Conservation (phyloP, 2,888 invertebrate genomes). For the Eudemis profundana region DNA sequence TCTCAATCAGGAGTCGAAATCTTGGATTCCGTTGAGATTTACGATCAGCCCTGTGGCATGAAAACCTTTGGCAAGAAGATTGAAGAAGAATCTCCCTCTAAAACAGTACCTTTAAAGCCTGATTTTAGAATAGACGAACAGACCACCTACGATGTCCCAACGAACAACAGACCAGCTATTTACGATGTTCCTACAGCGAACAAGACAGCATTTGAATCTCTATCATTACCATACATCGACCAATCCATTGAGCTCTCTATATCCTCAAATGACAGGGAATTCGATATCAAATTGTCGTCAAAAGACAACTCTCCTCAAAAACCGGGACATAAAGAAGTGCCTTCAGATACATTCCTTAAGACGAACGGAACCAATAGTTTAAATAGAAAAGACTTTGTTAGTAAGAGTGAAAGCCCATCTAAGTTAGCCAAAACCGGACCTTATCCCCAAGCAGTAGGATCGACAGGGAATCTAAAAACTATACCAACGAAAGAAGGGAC, state of each 20-base stretch:
- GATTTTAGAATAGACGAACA: constrained; percentile 73
- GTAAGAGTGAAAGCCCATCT: constrained; percentile 60
- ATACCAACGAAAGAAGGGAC: constrained; percentile 75
- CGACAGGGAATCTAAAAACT: constrained; percentile 77
- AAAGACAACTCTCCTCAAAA: constrained; percentile 75
- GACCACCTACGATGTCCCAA: constrained; percentile 78
- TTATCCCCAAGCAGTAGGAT: constrained; percentile 73
- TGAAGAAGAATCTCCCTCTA: constrained; percentile 61
- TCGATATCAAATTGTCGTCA: constrained; percentile 76
- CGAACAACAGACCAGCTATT: constrained; percentile 76
- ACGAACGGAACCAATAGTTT: constrained; percentile 70
- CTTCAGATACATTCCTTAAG: constrained; percentile 69
- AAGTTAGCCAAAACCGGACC: constrained; percentile 70
- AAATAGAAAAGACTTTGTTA: constrained; percentile 70
- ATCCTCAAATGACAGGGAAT: constrained; percentile 80
- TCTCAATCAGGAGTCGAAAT: constrained; percentile 81
- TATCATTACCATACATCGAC: constrained; percentile 79
- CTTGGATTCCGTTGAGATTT: constrained; percentile 77
- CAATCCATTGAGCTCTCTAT: constrained; percentile 81
- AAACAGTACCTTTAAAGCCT: constrained; percentile 60
- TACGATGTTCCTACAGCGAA: constrained; percentile 75
- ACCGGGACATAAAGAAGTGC: constrained; percentile 60
- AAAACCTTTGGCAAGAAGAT: constrained; percentile 61
- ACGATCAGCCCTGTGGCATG: constrained; percentile 70
- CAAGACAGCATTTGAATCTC: constrained; percentile 78